Evolutionary conservation across 2,113 vertebrate species (phyloP).

Genomic region (Procapra przewalskii): DNA sequence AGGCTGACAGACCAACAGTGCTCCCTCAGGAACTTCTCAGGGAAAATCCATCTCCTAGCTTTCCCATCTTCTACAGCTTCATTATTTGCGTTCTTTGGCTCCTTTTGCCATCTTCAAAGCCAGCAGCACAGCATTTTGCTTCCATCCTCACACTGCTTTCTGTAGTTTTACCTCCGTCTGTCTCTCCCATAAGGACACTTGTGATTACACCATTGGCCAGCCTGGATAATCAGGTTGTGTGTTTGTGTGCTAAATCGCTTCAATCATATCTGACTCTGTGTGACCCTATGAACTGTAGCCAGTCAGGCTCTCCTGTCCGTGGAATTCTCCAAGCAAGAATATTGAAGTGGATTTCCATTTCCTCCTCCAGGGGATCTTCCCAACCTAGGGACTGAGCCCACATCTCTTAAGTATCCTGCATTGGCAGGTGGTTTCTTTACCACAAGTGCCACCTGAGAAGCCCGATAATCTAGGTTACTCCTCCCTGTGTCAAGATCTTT

Average conservation of each 20-base stretch:
- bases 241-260: not conserved
- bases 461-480: accelerated
- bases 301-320: not conserved
- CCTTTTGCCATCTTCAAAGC: not conserved
- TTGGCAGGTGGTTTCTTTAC: not conserved
- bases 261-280: not conserved
- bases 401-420: not conserved
- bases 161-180: not conserved
- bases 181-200: not conserved
- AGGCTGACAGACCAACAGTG: not conserved
- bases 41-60: not conserved
- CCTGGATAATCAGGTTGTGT: not conserved
- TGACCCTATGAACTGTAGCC: not conserved
- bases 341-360: not conserved
- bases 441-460: not conserved
- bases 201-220: not conserved
- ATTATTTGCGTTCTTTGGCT: not conserved
- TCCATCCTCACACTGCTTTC: not conserved
- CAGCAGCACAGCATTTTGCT: not conserved
- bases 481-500: not conserved
- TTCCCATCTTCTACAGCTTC: not conserved
- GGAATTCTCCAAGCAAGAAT: not conserved
- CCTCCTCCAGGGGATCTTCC: not conserved
- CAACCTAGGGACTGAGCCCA: not conserved
- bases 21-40: not conserved